phyloP scores from a whole-genome alignment of 2,797 vertebrate species.

The Falco cherrug region DNA sequence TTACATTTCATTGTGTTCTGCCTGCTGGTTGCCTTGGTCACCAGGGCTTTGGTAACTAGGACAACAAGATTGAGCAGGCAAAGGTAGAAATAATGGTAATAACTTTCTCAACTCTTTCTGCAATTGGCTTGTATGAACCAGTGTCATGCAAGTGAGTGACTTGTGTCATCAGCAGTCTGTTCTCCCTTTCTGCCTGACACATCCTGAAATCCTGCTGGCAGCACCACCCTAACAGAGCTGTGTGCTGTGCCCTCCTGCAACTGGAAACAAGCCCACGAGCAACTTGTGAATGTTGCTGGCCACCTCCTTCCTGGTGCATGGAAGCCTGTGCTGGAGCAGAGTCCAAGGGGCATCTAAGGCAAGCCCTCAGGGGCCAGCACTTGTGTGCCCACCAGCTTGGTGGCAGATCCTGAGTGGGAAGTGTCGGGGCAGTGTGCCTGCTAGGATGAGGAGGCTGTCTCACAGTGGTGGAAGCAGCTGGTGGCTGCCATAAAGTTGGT shows the following conservation, averaged over 20 bases:
- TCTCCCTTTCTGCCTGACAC: background rate
- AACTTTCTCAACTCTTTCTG: conserved; percentile 39
- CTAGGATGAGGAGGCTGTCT: background rate
- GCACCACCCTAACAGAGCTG: background rate
- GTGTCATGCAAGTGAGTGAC: background rate
- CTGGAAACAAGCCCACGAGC: background rate
- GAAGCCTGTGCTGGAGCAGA: background rate
- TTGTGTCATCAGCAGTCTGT: background rate
- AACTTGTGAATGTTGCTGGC: background rate
- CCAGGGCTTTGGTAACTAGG: conserved; percentile 51
- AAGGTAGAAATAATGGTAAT: conserved; percentile 54
- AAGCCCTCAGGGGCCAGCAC: accelerated
- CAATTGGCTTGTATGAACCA: conserved; percentile 15
- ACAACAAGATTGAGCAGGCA: conserved; percentile 47
- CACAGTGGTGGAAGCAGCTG: background rate
- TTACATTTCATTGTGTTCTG: background rate
- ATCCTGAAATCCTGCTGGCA: background rate
- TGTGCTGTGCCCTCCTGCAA: background rate
- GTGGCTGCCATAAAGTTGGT: background rate
- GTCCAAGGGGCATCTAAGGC: background rate
- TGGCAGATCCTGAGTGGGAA: background rate
- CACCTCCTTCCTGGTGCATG: background rate
- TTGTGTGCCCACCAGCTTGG: background rate
- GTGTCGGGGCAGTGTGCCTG: background rate
- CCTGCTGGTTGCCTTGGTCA: conserved; percentile 60